Evolutionary conservation across 1,140 invertebrate species (phyloP).

Genomic region (Procambarus clarkii): DNA sequence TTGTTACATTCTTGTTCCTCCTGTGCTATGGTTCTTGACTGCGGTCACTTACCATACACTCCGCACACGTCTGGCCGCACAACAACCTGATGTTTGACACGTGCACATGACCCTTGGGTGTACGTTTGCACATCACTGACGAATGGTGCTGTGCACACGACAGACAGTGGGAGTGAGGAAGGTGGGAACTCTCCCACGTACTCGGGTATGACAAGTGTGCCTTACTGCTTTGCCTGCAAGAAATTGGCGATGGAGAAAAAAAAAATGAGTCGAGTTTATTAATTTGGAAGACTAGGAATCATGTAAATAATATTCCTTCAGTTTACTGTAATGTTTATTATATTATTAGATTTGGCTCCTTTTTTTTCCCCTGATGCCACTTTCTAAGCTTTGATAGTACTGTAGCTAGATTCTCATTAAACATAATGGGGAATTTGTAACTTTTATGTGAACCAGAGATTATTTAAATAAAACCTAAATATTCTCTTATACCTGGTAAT

Average conservation of each 20-base stretch:
- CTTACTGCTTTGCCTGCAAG: constrained; percentile 2
- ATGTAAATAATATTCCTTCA: background rate
- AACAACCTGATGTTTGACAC: constrained; percentile 37
- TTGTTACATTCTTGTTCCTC: constrained; percentile 56
- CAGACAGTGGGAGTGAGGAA: constrained; percentile 57
- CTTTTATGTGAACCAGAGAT: no score
- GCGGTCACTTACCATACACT: constrained; percentile 24
- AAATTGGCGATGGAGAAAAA: background rate
- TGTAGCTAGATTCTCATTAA: no score
- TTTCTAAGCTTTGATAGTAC: background rate
- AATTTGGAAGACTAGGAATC: background rate
- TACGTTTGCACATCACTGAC: constrained; percentile 42
- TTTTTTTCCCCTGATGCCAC: background rate
- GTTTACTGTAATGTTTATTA: background rate
- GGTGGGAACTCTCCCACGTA: constrained; percentile 36
- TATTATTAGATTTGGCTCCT: background rate
- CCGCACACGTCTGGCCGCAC: constrained; percentile 22
- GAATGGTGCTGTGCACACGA: constrained; percentile 37
- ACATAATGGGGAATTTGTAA: no score
- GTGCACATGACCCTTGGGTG: constrained; percentile 35
- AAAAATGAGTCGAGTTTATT: background rate
- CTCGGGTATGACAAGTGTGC: constrained; percentile 37
- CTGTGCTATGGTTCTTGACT: constrained; percentile 43
- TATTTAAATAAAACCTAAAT: no score
- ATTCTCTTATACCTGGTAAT: no score